These are phyloP conservation scores for Hyles euphorbiae DNA, from an alignment of 1,140 invertebrate species.

Conservation along the genomic window DNA sequence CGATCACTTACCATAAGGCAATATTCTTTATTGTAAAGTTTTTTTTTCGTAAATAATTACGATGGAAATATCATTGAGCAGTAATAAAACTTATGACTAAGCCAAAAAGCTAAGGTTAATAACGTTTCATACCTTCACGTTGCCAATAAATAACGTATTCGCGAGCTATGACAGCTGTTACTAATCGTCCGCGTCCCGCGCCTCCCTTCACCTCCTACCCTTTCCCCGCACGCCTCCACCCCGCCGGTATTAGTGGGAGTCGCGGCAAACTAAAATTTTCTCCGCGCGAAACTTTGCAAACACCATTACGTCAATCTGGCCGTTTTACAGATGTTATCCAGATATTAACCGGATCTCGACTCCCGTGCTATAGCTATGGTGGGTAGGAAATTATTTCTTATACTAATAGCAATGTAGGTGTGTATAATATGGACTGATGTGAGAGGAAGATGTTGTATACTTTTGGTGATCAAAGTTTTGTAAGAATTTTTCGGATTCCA, in stretches of 20 bases:
- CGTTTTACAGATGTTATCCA: conserved; percentile 61
- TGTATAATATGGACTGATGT: too few relatives aligned
- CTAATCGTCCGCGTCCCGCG: conserved; percentile 40
- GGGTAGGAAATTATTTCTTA: too few relatives aligned
- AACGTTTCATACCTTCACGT: conserved; percentile 20
- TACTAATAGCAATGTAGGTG: too few relatives aligned
- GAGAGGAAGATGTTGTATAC: too few relatives aligned
- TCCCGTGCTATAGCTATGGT: neutral
- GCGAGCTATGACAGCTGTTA: conserved; percentile 56
- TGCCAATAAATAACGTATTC: conserved; percentile 50
- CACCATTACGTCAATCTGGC: conserved; percentile 67
- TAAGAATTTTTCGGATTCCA: too few relatives aligned
- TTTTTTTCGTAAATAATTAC: neutral
- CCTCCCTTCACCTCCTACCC: neutral
- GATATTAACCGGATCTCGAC: conserved; percentile 38
- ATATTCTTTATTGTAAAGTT: too few relatives aligned
- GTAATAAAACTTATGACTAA: neutral
- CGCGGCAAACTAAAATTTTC: conserved; percentile 61
- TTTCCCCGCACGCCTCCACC: conserved; percentile 1
- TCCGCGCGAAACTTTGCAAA: conserved; percentile 57
- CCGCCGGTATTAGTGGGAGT: conserved; percentile 37
- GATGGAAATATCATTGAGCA: neutral
- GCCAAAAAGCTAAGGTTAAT: neutral
- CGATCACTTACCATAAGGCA: too few relatives aligned
- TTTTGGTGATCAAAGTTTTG: too few relatives aligned